A percentile compares a stretch with the other conserved stretches of the same genome.
phyloP scores from a whole-genome alignment of 1,140 invertebrate genomes.

The Atopsyche davidsoni region DNA sequence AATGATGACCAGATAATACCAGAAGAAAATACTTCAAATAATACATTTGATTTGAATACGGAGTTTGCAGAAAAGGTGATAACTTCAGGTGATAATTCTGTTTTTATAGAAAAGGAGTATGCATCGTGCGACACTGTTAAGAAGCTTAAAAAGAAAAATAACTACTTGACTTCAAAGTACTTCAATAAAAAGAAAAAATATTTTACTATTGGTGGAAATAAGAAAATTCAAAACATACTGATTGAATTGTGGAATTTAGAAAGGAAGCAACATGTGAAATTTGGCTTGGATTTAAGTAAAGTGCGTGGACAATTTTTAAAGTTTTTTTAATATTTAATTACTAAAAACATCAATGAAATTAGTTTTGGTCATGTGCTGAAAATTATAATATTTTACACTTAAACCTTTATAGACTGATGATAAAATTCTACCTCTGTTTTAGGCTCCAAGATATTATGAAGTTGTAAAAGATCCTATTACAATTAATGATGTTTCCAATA shows the following conservation, averaged over 20 bases:
- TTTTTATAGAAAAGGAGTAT: conserved; percentile 9
- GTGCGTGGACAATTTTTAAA: too few species aligned
- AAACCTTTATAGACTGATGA: background rate
- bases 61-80: too few species aligned
- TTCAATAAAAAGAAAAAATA: conserved; percentile 46
- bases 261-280: conserved; percentile 39
- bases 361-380: too few species aligned
- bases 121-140: conserved; percentile 5
- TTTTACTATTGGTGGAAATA: conserved; percentile 34
- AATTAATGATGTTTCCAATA: conserved; percentile 42
- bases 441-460: conserved; percentile 47
- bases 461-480: conserved; percentile 47
- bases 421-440: conserved; percentile 25
- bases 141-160: conserved; percentile 21
- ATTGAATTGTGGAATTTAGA: conserved; percentile 36
- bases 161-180: conserved; percentile 33
- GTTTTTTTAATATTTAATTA: too few species aligned
- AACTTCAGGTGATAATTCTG: too few species aligned
- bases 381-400: too few species aligned
- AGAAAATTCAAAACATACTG: conserved; percentile 42
- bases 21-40: too few species aligned
- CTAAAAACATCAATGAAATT: too few species aligned
- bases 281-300: conserved; percentile 45
- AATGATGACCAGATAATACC: too few species aligned
- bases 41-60: too few species aligned